Percentiles rank a stretch among this genome's conserved stretches.
phyloP scores from a whole-genome alignment of 2,113 vertebrate genomes.

The Callipepla californica region DNA sequence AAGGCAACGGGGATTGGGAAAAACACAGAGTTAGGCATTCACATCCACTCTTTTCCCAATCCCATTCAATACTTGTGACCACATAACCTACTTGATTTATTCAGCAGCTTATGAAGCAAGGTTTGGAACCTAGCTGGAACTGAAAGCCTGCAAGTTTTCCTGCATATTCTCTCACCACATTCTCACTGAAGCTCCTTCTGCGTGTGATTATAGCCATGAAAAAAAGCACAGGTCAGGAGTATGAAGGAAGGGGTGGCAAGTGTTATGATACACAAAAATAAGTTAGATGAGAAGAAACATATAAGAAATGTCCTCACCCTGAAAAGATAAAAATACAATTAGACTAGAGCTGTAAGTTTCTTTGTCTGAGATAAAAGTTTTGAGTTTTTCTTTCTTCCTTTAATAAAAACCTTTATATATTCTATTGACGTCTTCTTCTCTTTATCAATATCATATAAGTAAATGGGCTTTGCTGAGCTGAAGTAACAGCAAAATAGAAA shows the following conservation, averaged over 20 bases:
- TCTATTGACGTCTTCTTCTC: neutral
- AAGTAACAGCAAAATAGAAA: neutral
- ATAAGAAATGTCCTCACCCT: neutral
- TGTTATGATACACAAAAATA: neutral
- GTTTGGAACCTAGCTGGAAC: conserved; percentile 9
- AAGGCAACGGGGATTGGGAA: neutral
- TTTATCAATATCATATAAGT: neutral
- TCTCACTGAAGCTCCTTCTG: conserved; percentile 52
- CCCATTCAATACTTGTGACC: neutral
- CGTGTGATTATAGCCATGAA: neutral
- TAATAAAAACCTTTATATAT: neutral
- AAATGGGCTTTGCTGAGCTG: neutral
- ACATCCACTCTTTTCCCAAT: neutral
- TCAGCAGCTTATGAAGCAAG: conserved; percentile 36
- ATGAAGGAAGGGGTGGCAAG: neutral
- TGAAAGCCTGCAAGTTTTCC: conserved; percentile 30
- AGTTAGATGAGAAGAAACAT: conserved; percentile 17
- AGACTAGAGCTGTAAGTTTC: neutral
- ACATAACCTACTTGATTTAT: conserved; percentile 23
- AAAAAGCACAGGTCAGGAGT: conserved; percentile 31
- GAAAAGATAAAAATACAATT: neutral
- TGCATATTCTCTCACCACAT: conserved; percentile 40
- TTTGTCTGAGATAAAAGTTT: neutral
- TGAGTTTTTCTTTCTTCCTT: neutral
- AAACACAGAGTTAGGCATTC: neutral